These are phyloP conservation scores for Gisinianus flammeolus DNA, from an alignment of 2,888 invertebrate genomes.

Conservation along the genomic window DNA sequence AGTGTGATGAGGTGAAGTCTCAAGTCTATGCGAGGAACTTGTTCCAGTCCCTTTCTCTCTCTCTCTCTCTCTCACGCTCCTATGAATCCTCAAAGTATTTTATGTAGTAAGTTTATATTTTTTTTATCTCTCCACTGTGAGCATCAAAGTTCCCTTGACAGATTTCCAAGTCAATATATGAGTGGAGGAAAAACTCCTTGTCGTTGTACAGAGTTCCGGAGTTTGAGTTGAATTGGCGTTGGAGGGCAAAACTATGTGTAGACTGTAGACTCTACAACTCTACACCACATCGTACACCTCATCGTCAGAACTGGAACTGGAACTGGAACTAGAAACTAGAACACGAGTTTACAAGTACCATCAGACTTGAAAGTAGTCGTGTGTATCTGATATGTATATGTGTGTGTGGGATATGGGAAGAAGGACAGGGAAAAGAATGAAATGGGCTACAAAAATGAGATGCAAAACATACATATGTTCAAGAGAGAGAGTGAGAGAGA, in stretches of 20 bases:
- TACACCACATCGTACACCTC: too few relatives aligned
- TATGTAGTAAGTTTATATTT: background rate
- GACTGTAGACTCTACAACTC: background rate
- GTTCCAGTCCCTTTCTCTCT: too few relatives aligned
- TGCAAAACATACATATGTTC: background rate
- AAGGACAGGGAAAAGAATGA: too few relatives aligned
- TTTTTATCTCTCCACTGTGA: background rate
- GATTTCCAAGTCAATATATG: background rate
- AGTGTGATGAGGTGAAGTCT: too few relatives aligned
- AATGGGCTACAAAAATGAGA: background rate
- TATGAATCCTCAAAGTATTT: background rate
- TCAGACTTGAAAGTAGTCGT: too few relatives aligned
- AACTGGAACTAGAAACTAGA: too few relatives aligned
- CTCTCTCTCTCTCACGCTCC: too few relatives aligned
- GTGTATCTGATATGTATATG: too few relatives aligned
- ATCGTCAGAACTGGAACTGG: background rate
- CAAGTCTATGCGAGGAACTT: too few relatives aligned
- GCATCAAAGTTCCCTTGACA: background rate
- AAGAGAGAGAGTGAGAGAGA: background rate
- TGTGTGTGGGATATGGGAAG: too few relatives aligned
- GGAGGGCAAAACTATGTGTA: background rate
- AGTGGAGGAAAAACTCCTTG: background rate
- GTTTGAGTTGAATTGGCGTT: background rate
- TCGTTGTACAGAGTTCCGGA: background rate
- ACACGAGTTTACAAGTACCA: too few relatives aligned